Base-by-base conservation (phyloP, 1,140 invertebrate genomes). In the Drosophila burlai region DNA sequence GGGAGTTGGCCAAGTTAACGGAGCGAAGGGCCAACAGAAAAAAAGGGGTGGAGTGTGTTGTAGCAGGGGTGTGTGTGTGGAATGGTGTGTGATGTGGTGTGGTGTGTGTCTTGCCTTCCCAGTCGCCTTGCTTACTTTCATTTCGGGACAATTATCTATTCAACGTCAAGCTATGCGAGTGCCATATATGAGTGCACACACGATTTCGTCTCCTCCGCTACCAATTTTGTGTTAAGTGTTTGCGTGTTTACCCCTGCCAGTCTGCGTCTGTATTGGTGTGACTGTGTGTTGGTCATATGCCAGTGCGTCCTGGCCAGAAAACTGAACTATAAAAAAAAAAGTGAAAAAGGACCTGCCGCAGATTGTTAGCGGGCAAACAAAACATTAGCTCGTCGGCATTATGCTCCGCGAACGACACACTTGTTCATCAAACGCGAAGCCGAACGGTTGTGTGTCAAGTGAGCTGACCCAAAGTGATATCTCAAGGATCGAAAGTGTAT, bases 141-240 rank as follows among this genome's bases (percentile, higher is more conserved):
- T 91, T 91, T 83, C 52, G 64, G 74, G 80, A 87, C 89, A 91
- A 91, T 91, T 91, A 91, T 91, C 89, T 91, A 91, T 91, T 91
- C 89, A 91, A 89, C 84, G 86, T 90, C 85, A 91, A 89, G 78
- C 85, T 46, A 64, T 66, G 54, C 49, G 61, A 69, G 62, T 75
- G 59, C 72, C 59, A 66, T 80, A 80, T 78, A 89, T 91, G 90
- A 91, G 80, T 90, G 89, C 84, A 85, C 84, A 85, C 89, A 91
- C 87, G 83, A 90, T 85, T 90, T 89, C 69, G 80, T 81, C 75
- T 63, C 76, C 66, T 63, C 76, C 66, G 80, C 67, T 68, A 87
- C 83, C 85, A 84, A 89, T 90, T 89, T 89, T 90, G 84, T 89
- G 74, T 84, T 89, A 89, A 89, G 86, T 90, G 85, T 90, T 90